These are phyloP conservation scores for Panagrolaimus sp. DNA, from an alignment of 1,140 invertebrate genomes.

Conservation along the genomic window DNA sequence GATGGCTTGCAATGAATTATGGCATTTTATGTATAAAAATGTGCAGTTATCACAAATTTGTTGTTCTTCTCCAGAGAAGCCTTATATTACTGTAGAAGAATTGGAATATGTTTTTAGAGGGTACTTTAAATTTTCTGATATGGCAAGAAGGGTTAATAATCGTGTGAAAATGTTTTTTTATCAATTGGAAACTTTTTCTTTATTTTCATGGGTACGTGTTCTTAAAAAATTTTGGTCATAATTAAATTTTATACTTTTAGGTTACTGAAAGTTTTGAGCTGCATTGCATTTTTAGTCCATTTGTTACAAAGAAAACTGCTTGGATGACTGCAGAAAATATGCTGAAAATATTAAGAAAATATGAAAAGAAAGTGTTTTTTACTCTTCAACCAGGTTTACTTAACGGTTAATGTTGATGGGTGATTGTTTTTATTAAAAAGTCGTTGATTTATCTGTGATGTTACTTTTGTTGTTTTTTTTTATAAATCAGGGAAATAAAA, in stretches of 20 bases:
- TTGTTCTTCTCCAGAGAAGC: slow-evolving; percentile 45
- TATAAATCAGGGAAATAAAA: too few relatives aligned
- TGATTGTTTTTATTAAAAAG: too few relatives aligned
- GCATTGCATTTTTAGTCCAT: slow-evolving; percentile 41
- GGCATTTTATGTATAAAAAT: slow-evolving; percentile 50
- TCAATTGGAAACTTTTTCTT: slow-evolving; percentile 29
- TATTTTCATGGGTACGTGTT: slow-evolving; percentile 41
- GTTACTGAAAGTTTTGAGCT: slow-evolving; percentile 41
- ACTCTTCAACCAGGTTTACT: slow-evolving; percentile 32
- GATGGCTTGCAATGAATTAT: slow-evolving; percentile 32
- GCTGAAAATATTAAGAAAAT: slow-evolving; percentile 33
- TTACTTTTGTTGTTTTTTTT: too few relatives aligned
- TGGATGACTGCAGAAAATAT: slow-evolving; percentile 41
- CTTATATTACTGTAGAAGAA: slow-evolving; percentile 37
- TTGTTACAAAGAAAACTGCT: slow-evolving; percentile 35
- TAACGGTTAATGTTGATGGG: slow-evolving; percentile 8
- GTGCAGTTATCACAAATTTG: slow-evolving; percentile 37
- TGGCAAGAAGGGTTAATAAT: slow-evolving; percentile 21
- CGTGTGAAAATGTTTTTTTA: slow-evolving; percentile 40
- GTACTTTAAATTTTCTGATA: slow-evolving; percentile 38
- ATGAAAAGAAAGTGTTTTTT: slow-evolving; percentile 45
- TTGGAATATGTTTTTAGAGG: slow-evolving; percentile 36
- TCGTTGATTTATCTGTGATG: too few relatives aligned
- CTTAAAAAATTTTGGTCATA: neutral
- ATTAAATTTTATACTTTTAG: slow-evolving; percentile 27